phyloP scores from a whole-genome alignment of 2,113 vertebrate genomes.

The Felis chaus region DNA sequence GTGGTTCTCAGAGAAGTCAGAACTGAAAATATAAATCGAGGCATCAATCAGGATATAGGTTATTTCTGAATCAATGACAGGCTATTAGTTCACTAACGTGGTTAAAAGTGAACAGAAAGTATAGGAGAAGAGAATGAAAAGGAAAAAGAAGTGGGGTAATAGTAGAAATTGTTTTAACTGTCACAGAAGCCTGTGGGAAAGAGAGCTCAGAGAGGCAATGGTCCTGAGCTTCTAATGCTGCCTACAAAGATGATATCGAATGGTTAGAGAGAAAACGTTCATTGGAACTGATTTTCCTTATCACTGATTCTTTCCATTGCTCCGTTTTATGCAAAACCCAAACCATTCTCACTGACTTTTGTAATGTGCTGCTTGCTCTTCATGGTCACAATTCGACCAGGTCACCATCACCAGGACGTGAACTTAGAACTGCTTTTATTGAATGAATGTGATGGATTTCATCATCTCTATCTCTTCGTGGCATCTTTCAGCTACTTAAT shows the following conservation, averaged over 20 bases:
- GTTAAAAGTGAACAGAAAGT: background rate
- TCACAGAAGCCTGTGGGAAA: background rate
- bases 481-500: background rate
- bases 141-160: background rate
- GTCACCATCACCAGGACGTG: background rate
- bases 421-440: background rate
- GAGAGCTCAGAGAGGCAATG: background rate
- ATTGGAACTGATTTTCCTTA: background rate
- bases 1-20: background rate
- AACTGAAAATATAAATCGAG: background rate
- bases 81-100: background rate
- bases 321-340: background rate
- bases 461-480: background rate
- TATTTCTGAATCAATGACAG: background rate
- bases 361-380: background rate
- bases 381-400: background rate
- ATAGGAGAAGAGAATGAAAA: background rate
- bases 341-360: background rate
- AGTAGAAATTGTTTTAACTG: background rate
- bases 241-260: background rate
- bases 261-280: background rate
- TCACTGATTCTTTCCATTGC: background rate
- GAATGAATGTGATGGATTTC: background rate
- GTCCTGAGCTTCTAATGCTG: background rate
- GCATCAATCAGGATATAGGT: background rate